Evolutionary conservation across 1,140 invertebrate genomes (phyloP).

Genomic region (Apis cerana): DNA sequence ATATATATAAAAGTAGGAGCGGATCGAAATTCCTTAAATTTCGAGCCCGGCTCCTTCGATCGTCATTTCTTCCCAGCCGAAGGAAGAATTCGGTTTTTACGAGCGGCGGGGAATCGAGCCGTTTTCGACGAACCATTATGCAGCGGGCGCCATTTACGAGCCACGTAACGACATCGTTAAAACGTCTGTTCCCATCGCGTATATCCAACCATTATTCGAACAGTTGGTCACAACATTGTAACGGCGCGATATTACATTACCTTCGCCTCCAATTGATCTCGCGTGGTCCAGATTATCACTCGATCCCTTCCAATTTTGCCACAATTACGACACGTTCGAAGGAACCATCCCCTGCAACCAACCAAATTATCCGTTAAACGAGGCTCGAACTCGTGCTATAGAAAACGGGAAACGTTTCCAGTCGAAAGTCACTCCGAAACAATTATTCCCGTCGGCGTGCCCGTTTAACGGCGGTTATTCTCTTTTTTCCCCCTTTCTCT

Average conservation of each 20-base stretch:
- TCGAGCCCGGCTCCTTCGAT: no score
- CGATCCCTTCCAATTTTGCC: neutral
- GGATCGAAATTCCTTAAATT: neutral
- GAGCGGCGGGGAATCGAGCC: neutral
- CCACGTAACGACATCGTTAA: conserved; percentile 20
- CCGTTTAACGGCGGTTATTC: conserved; percentile 21
- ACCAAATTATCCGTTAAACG: neutral
- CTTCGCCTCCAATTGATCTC: conserved; percentile 14
- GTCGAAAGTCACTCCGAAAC: conserved; percentile 21
- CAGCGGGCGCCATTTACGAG: conserved; percentile 28
- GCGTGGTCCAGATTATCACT: conserved; percentile 6
- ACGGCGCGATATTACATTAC: conserved; percentile 20
- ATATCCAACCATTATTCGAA: conserved; percentile 29
- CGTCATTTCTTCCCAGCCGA: neutral
- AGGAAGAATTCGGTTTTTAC: neutral
- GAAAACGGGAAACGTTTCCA: conserved; percentile 8
- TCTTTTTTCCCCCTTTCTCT: neutral
- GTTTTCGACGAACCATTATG: neutral
- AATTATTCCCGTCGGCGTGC: conserved; percentile 15
- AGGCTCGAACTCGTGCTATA: neutral
- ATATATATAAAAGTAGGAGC: neutral
- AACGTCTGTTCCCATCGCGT: conserved; percentile 9
- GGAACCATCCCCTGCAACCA: neutral
- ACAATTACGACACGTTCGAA: neutral
- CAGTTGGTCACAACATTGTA: conserved; percentile 8